These are phyloP conservation scores for Nephrocerus scutellatus DNA, from an alignment of 2,888 invertebrate genomes.

Conservation along the genomic window DNA sequence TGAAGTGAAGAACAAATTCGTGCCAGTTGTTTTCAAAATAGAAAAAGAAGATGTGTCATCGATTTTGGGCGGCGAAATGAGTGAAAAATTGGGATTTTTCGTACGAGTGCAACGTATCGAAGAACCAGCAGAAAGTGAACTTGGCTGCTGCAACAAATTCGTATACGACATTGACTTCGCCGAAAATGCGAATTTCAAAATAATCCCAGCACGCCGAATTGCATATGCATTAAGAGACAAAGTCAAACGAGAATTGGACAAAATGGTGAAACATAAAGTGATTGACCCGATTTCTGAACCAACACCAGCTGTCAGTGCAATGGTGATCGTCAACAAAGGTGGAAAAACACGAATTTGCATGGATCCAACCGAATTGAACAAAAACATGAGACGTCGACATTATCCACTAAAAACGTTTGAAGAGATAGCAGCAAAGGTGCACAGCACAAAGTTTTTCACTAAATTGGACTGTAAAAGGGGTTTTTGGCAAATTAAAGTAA, in stretches of 20 bases:
- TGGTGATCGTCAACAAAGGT: too few relatives aligned
- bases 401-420: too few relatives aligned
- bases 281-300: slow-evolving; percentile 13
- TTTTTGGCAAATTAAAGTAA: too few relatives aligned
- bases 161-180: too few relatives aligned
- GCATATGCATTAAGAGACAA: slow-evolving; percentile 16
- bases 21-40: slow-evolving; percentile 1
- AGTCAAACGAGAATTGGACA: too few relatives aligned
- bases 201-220: slow-evolving; percentile 11
- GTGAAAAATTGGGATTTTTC: slow-evolving; percentile 2
- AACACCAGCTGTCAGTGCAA: too few relatives aligned
- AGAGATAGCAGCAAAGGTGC: too few relatives aligned
- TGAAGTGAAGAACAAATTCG: slow-evolving; percentile 3
- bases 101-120: not conserved
- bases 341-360: slow-evolving; percentile 16
- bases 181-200: slow-evolving; percentile 8
- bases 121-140: too few relatives aligned
- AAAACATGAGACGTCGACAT: slow-evolving; percentile 12
- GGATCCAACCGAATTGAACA: slow-evolving; percentile 13
- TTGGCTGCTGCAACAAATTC: too few relatives aligned
- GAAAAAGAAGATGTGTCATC: too few relatives aligned
- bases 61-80: slow-evolving; percentile 3
- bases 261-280: slow-evolving; percentile 14
- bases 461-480: too few relatives aligned
- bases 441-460: too few relatives aligned